Conservation (phyloP, 37 sponge, comb jelly and placozoan genomes). For the Ephydatia muelleri region DNA sequence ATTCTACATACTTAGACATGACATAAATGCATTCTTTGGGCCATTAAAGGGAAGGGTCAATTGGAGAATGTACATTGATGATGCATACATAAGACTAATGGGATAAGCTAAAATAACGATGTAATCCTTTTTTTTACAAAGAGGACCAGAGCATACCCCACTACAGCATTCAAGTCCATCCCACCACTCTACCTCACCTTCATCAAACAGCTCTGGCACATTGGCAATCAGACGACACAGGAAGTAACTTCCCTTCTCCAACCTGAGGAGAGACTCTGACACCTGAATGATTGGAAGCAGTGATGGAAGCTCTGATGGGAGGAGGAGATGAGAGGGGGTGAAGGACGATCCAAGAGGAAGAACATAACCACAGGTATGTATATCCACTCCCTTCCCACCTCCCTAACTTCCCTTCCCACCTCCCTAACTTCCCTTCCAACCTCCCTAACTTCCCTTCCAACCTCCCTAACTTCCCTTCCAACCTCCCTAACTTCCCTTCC, state of each 20-base stretch:
- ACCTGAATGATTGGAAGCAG: conserved; percentile 51
- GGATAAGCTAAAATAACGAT: no score
- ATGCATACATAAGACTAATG: neutral
- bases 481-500: no score
- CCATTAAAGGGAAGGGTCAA: neutral
- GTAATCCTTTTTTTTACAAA: no score
- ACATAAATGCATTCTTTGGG: no score
- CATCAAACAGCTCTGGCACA: conserved; percentile 59
- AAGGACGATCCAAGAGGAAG: neutral
- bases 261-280: conserved; percentile 58
- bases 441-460: no score
- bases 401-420: conserved; percentile 34
- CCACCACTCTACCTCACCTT: conserved; percentile 40
- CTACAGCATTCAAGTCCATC: neutral
- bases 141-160: neutral
- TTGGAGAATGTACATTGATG: neutral
- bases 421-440: conserved; percentile 48
- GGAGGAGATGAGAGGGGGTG: neutral
- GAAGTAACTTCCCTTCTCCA: conserved; percentile 47
- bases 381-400: neutral
- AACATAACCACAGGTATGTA: neutral
- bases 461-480: no score
- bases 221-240: conserved; percentile 71
- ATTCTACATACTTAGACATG: no score
- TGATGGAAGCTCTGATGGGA: conserved; percentile 44